These are phyloP conservation scores for Oscheius sp. DNA, from an alignment of 2,888 invertebrate species.

Conservation along the genomic window DNA sequence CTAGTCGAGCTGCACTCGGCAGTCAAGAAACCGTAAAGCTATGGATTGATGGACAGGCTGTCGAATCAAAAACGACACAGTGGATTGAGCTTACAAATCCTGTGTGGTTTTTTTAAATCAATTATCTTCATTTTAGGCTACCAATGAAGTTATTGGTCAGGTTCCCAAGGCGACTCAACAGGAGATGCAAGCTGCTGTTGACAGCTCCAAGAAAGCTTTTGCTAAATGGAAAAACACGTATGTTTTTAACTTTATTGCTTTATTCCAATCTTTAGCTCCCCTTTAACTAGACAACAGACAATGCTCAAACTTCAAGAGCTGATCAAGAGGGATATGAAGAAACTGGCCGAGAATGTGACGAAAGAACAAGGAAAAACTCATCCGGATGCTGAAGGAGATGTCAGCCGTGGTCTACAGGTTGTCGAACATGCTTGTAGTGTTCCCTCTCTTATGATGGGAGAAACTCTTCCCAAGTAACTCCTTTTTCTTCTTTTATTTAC, in stretches of 20 bases:
- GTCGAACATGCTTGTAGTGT: slow-evolving; percentile 96
- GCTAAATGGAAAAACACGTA: slow-evolving; percentile 84
- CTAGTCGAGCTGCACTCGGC: not conserved
- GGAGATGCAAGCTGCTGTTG: slow-evolving; percentile 89
- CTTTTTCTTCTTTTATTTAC: not conserved
- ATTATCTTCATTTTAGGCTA: slow-evolving; percentile 70
- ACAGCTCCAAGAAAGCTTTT: slow-evolving; percentile 83
- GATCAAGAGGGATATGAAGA: slow-evolving; percentile 86
- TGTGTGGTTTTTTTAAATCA: slow-evolving; percentile 70
- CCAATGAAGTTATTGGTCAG: slow-evolving; percentile 76
- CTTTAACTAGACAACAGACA: slow-evolving; percentile 89
- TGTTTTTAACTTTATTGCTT: not conserved
- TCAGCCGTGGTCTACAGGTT: slow-evolving; percentile 89
- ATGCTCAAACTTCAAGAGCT: slow-evolving; percentile 88
- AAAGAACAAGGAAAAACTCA: slow-evolving; percentile 96
- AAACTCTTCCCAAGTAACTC: slow-evolving; percentile 78
- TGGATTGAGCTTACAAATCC: slow-evolving; percentile 97
- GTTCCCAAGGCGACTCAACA: slow-evolving; percentile 88
- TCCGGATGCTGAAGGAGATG: slow-evolving; percentile 96
- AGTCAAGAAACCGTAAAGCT: slow-evolving; percentile 77
- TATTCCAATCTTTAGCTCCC: slow-evolving; percentile 75
- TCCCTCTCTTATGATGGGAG: slow-evolving; percentile 89
- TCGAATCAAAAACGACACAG: slow-evolving; percentile 88
- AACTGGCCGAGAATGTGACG: slow-evolving; percentile 89
- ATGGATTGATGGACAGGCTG: slow-evolving; percentile 91